A percentile compares a stretch with the other conserved stretches of the same genome.
Conservation (phyloP, 2,797 vertebrate genomes). For the Meriones psammophilus region DNA sequence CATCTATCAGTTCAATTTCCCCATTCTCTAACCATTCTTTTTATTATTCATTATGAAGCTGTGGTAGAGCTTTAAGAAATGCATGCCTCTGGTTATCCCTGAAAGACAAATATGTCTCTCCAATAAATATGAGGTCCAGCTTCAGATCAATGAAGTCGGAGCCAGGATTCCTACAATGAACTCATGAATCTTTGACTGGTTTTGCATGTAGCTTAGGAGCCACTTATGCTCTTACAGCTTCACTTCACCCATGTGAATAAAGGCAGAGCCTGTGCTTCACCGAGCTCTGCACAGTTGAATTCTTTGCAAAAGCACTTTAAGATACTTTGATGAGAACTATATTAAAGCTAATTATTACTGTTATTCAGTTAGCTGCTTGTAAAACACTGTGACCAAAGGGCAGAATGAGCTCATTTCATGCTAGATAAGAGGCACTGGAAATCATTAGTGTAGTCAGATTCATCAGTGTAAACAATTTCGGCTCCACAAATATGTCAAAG, state of each 20-base stretch:
- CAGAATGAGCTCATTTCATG: slow-evolving; percentile 56
- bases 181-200: slow-evolving; percentile 80
- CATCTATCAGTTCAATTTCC: slow-evolving; percentile 5
- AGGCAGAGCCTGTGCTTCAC: slow-evolving; percentile 55
- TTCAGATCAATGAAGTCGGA: slow-evolving; percentile 82
- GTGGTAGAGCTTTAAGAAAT: slow-evolving; percentile 64
- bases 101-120: slow-evolving; percentile 76
- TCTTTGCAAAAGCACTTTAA: slow-evolving; percentile 77
- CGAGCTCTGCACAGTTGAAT: slow-evolving; percentile 54
- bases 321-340: slow-evolving; percentile 67
- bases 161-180: slow-evolving; percentile 82
- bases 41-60: slow-evolving; percentile 76
- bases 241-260: slow-evolving; percentile 63
- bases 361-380: slow-evolving; percentile 72
- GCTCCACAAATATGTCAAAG: background rate
- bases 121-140: slow-evolving; percentile 78
- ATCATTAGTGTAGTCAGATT: slow-evolving; percentile 54
- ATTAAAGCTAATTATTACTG: slow-evolving; percentile 73
- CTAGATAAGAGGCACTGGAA: slow-evolving; percentile 48
- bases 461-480: slow-evolving; percentile 49
- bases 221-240: slow-evolving; percentile 71
- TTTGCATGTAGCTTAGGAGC: slow-evolving; percentile 74
- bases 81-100: slow-evolving; percentile 66
- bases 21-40: background rate
- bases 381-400: slow-evolving; percentile 70